Evolutionary conservation across 2,888 invertebrate genomes (phyloP), one percentile per base, ranked within the genome.

Genomic region (Pristionchus entomophagus): DNA sequence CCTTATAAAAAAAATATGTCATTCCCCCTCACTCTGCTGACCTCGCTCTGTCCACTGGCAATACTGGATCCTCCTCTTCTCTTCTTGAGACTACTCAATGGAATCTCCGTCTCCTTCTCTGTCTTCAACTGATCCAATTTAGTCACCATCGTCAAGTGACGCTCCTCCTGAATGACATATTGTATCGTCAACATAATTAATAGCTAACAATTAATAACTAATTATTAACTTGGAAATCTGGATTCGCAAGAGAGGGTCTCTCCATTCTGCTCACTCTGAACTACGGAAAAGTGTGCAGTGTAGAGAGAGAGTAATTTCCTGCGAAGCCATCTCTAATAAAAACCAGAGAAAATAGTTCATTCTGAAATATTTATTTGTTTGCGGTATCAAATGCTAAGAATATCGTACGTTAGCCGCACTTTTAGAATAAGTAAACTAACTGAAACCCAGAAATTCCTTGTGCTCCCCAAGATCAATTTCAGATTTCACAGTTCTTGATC

Each of bases 91-190:
- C 45, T 73, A 12, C 56, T n/a, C 56, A 17, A 29, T 6, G 65
- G 38, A 26, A 17, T 83, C 1, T 77, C 41, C n/a, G 53, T 59
- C 10, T 65, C 82, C 51, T 78, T 45, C 45, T 87, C 85, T 2
- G 80, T 26, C 32, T 85, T 86, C 62, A 88, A 51, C 26, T 89
- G 88, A 32, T 88, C 82, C 80, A 89, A 59, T 32, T 87, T 87
- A 3, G 86, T 88, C 22, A 89, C 85, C 41, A 65, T 84, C 49
- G 49, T 65, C 32, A 12, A n/a, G 26, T 49, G 45, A 49, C 49
- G 45, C 65, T 84, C 83, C 49, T 84, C 83, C 83, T 84, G 45
- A 22, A 17, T 35, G 17, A 29, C 10, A 86, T 69, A 51, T n/a
- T n/a, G n/a, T n/a, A n/a, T n/a, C n/a, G n/a, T n/a, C n/a, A n/a